phyloP scores from a whole-genome alignment of 2,797 vertebrate genomes.

The Molossus molossus region DNA sequence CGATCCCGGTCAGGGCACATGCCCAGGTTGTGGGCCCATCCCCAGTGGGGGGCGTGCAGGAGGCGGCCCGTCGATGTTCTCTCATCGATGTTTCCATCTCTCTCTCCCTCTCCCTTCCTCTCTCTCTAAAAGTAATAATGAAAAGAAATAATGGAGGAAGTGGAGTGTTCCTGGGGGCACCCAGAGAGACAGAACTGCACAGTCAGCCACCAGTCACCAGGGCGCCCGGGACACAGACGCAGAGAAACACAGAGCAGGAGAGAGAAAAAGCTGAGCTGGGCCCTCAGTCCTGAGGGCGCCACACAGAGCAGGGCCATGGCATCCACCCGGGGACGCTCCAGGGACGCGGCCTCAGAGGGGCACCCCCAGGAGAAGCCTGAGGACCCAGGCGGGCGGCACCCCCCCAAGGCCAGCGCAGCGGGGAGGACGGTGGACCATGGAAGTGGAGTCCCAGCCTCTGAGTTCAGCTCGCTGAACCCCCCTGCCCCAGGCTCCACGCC shows the following conservation, averaged over 20 bases:
- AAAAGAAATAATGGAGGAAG: background rate
- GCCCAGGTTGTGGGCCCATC: too few relatives aligned
- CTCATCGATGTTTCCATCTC: too few relatives aligned
- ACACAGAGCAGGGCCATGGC: background rate
- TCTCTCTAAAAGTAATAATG: too few relatives aligned
- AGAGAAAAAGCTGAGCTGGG: background rate
- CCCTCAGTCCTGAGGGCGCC: background rate
- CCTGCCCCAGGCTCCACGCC: background rate
- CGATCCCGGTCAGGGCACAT: too few relatives aligned
- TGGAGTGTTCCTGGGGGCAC: background rate
- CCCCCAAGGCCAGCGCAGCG: background rate
- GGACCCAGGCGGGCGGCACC: too few relatives aligned
- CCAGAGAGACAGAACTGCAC: background rate
- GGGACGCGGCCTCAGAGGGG: background rate
- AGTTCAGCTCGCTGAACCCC: too few relatives aligned
- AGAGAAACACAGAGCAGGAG: background rate
- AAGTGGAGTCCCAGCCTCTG: background rate
- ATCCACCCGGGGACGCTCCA: background rate
- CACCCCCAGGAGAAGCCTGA: too few relatives aligned
- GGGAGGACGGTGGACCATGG: background rate
- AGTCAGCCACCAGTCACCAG: background rate
- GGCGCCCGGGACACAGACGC: rapidly evolving
- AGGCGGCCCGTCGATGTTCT: too few relatives aligned
- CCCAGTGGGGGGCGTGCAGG: too few relatives aligned
- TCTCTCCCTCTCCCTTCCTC: too few relatives aligned